These are phyloP conservation scores for Diadegma fenestrale DNA, from an alignment of 2,888 invertebrate genomes.

Conservation along the genomic window DNA sequence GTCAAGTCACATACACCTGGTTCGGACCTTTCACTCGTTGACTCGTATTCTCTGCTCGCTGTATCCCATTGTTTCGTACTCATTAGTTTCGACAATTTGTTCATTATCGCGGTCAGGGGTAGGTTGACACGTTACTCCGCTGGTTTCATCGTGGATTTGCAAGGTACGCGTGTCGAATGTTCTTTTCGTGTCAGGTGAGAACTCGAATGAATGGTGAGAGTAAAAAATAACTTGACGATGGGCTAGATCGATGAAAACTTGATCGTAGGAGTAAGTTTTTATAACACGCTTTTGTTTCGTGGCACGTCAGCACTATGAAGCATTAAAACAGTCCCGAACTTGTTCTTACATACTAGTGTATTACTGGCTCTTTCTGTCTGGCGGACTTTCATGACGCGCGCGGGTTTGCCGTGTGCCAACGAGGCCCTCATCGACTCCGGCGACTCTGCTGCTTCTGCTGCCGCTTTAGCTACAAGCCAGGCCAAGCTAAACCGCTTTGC, in stretches of 20 bases:
- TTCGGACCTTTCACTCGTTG: constrained; percentile 19
- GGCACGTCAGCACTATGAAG: neutral
- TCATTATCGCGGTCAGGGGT: constrained; percentile 14
- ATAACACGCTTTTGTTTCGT: constrained; percentile 13
- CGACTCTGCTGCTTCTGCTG: constrained; percentile 60
- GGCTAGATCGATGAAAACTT: neutral
- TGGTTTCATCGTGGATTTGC: constrained; percentile 7
- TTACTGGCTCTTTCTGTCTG: constrained; percentile 48
- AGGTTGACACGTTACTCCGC: constrained; percentile 11
- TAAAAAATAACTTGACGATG: neutral
- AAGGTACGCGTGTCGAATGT: neutral
- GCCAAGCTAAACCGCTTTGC: constrained; percentile 68
- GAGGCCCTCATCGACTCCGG: constrained; percentile 66
- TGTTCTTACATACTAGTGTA: constrained; percentile 29
- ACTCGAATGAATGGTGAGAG: neutral
- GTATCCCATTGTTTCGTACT: constrained; percentile 19
- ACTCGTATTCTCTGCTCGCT: constrained; percentile 11
- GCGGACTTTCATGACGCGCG: constrained; percentile 68
- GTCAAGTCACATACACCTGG: constrained; percentile 6
- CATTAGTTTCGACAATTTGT: neutral
- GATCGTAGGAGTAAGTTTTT: neutral
- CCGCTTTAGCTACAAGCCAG: constrained; percentile 60
- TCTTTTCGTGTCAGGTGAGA: neutral
- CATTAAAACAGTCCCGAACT: constrained; percentile 15
- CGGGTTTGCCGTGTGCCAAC: constrained; percentile 62